Base-by-base conservation (phyloP, 2,888 invertebrate species). In the Clepsis dumicolana region DNA sequence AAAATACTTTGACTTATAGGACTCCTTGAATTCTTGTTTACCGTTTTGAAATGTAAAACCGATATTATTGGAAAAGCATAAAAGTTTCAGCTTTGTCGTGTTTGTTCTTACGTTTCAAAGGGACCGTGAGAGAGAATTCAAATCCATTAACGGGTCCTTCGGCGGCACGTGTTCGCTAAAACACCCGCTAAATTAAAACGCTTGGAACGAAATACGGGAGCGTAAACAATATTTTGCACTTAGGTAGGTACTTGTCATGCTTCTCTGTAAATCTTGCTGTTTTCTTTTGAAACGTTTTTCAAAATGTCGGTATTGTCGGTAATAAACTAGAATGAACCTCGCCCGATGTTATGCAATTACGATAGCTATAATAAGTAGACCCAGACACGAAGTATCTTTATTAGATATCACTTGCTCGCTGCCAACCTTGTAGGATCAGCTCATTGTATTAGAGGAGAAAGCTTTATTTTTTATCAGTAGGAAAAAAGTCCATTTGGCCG, bases 51-150 rank as follows among this genome's bases (percentile, higher is more conserved):
- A 75, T 73, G 72, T 72, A 70, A 72, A 73, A 73, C 68, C 69
- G 72, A 73, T 71, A 71, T 59, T 75, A 75, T 74, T 67, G 73
- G 74, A 75, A 74, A 74, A 70, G 64, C 71, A 73, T 74, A 71
- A 72, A 76, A 75, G 68, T 74, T 72, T 69, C 44, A 56, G 64
- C 64, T 64, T 64, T 61, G 67, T 64, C 64, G 67, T 56, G 48
- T 67, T 57, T 52, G 27, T 57, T 41, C 65, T 56, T 48, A 50
- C 29, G 14, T 48, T 62, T 62, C 66, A 62, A 67, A 67, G 62
- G 56, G 62, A 48, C 50, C 25, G 48, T 52, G 53, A 32, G 44
- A 50, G 57, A 62, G 66, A 62, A 63, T 14, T 63, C 21, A 29
- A 67, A 67, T 67, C 67, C 62, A 67, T 62, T 67, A 67, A 50